Base-by-base conservation (phyloP, 2,797 vertebrate species). In the Scleropages formosus region DNA sequence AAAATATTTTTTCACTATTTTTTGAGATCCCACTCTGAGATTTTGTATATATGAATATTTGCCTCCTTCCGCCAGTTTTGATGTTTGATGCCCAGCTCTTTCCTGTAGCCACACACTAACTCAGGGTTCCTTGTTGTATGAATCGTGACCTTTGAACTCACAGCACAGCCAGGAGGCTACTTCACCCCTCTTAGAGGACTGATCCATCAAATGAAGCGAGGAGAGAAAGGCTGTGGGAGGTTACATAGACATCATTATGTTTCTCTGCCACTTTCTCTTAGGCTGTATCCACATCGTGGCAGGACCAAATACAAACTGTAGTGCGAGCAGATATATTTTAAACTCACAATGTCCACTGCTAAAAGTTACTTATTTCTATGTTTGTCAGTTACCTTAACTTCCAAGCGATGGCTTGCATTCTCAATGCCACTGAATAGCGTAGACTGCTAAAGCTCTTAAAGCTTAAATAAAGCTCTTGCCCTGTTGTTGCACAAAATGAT, bases 71-170 rank as follows among this genome's bases (percentile, higher is more conserved):
- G 4, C 51, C 24, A 8, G 22, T 27, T 58, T 51, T 16, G 8
- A 49, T 18, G 22, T 27, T 12, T 16, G 51, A 24, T 70, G 47
- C 68, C 49, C 68, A 11, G 31, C n/a, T 46, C 20, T 46, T 27
- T 53, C 53, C 53, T 53, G 56, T 3, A 53, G 10, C 2, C 18
- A 12, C 53, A 10, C 2, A 56, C 18, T 3, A 11, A 18, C 3
- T 51, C 39, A 51, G 13, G 46, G 16, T 47, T n/a, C 4, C 66
- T 22, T 13, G 47, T 67, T 49, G 20, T 47, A 53, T 31, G 22
- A n/a, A 47, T 7, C 68, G 6, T 70, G 22, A 70, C 51, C 68
- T 70, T 70, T 70, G 68, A 70, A 53, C 68, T 51, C 68, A 49
- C 47, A 56, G n/a, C 68, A 70, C 15, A 51, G 47, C 68, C 68